A percentile compares a stretch with the other conserved stretches of the same genome.
These are phyloP conservation scores for Micrasema minimum DNA, from an alignment of 1,140 invertebrate species.

Conservation along the genomic window DNA sequence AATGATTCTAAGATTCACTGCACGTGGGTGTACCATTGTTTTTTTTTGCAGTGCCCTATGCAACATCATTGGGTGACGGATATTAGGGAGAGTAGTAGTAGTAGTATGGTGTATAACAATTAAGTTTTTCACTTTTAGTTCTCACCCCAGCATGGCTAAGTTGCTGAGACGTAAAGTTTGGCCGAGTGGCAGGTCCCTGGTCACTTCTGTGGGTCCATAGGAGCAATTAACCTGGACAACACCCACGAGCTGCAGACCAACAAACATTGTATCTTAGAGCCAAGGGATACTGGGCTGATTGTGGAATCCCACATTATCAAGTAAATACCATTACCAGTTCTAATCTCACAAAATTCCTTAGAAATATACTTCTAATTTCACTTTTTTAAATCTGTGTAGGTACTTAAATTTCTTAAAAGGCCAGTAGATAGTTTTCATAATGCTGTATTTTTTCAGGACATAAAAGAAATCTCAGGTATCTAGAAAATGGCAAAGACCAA, in stretches of 20 bases:
- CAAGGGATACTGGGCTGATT: constrained; percentile 80
- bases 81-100: too few relatives aligned
- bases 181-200: constrained; percentile 64
- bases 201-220: constrained; percentile 79
- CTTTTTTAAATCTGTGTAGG: too few relatives aligned
- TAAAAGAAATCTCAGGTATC: constrained; percentile 59
- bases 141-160: constrained; percentile 34
- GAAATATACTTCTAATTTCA: too few relatives aligned
- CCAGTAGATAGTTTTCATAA: too few relatives aligned
- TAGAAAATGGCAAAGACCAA: constrained; percentile 60
- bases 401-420: too few relatives aligned
- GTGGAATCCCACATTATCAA: constrained; percentile 82
- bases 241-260: constrained; percentile 74
- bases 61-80: too few relatives aligned
- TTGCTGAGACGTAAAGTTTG: constrained; percentile 55
- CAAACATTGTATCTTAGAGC: constrained; percentile 73
- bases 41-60: too few relatives aligned
- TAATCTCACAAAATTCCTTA: too few relatives aligned
- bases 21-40: too few relatives aligned
- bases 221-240: constrained; percentile 85
- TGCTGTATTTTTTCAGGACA: constrained; percentile 61
- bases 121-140: constrained; percentile 4
- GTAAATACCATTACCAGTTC: constrained; percentile 59
- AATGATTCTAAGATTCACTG: too few relatives aligned
- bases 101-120: too few relatives aligned